Conservation (phyloP, 2,888 invertebrate species). For the Machimus atricapillus region DNA sequence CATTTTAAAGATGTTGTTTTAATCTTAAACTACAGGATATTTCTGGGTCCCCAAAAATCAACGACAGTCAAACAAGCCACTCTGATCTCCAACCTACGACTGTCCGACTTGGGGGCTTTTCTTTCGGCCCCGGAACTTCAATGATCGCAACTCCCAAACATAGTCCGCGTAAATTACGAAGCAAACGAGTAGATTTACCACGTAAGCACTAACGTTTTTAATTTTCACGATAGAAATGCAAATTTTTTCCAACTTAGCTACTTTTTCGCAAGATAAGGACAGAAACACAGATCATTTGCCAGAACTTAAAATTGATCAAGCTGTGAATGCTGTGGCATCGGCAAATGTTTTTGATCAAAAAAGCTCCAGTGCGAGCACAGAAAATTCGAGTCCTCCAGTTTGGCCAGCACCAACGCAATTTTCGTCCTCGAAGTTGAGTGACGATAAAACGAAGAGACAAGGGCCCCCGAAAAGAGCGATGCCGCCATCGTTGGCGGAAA, state of each 20-base stretch:
- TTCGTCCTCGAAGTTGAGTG: slow-evolving; percentile 32
- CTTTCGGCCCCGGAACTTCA: slow-evolving; percentile 60
- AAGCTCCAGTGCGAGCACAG: slow-evolving; percentile 52
- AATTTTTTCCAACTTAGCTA: background rate
- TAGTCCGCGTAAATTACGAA: slow-evolving; percentile 52
- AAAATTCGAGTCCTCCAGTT: slow-evolving; percentile 53
- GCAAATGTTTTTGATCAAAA: slow-evolving; percentile 49
- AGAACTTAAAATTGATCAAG: slow-evolving; percentile 38
- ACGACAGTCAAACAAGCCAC: slow-evolving; percentile 54
- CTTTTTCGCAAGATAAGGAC: background rate
- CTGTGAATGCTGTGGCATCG: slow-evolving; percentile 54
- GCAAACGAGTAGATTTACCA: slow-evolving; percentile 35
- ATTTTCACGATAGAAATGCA: background rate
- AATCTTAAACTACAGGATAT: slow-evolving; percentile 34
- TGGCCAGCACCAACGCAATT: slow-evolving; percentile 50
- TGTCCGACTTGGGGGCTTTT: slow-evolving; percentile 61
- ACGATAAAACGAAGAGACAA: slow-evolving; percentile 1
- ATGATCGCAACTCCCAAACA: slow-evolving; percentile 58
- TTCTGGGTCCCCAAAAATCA: slow-evolving; percentile 44
- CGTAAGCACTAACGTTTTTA: background rate
- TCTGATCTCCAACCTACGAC: slow-evolving; percentile 55
- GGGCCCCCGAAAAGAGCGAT: slow-evolving; percentile 78
- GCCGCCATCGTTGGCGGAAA: slow-evolving; percentile 91
- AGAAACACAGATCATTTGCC: background rate
- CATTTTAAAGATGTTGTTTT: background rate